Evolutionary conservation across 2,888 invertebrate species (phyloP), one percentile per base, ranked within the genome.

Genomic region (Aporophyla nigra): DNA sequence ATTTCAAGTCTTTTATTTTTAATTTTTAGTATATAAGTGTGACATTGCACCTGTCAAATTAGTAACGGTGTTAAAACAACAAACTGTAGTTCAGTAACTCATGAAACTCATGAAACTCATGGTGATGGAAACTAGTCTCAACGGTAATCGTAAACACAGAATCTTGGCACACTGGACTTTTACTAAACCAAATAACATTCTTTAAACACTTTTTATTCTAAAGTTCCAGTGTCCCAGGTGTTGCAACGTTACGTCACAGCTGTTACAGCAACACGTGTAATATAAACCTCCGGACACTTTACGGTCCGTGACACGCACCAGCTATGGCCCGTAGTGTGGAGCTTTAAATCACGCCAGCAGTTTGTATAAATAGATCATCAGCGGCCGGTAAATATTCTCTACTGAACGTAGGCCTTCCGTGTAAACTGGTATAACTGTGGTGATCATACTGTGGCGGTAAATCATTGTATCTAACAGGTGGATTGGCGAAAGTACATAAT

Each of bases 291-390:
- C 61, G 53, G 56, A 65, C 54, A 76, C 62, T 83, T 86, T 83
- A 84, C 84, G 82, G 67, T 71, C 70, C 59, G 49, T 69, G 72
- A 75, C 85, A 90, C 84, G 81, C 81, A 84, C 73, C 53, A 75
- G 14, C 69, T 63, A 51, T 67, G 61, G 24, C 49, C 27, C 56
- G 61, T 65, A 43, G 56, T 65, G 54, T 71, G n/a, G 54, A 51
- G 65, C 71, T 65, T 59, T 83, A 85, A 82, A 82, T 82, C 77
- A 83, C 73, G 27, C 49, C 61, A 74, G 82, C 82, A 85, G 85
- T 83, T 83, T 76, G 72, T 61, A 81, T 83, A 83, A 85, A 83
- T 83, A 83, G 81, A 83, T 83, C 82, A 83, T 85, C 83, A 82
- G 54, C 9, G 65, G 33, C 67, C 82, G 82, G 74, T 82, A 82